Percentiles rank a stretch among this genome's conserved stretches.
phyloP scores from a whole-genome alignment of 2,113 vertebrate genomes.

The Apodemus speciosus region DNA sequence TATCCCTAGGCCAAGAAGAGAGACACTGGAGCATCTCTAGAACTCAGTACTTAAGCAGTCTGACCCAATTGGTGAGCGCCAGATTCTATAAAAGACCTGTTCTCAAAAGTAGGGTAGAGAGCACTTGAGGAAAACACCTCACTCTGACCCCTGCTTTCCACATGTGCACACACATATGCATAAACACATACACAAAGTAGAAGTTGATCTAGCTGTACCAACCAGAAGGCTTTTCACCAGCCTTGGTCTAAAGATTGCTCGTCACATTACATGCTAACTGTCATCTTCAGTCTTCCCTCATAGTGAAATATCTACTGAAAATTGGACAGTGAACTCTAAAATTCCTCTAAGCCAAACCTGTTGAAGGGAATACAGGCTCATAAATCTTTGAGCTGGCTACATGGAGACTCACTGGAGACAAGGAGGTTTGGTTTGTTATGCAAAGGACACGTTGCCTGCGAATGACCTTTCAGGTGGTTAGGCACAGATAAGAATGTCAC shows the following conservation, averaged over 20 bases:
- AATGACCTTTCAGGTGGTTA: neutral
- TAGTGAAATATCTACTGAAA: neutral
- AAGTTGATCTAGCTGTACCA: neutral
- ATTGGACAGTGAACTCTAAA: neutral
- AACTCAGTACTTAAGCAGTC: too few species aligned
- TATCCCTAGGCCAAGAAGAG: neutral
- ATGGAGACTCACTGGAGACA: neutral
- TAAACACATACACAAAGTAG: neutral
- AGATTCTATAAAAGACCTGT: neutral
- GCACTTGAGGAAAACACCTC: neutral
- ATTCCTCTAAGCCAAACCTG: neutral
- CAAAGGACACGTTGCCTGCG: neutral
- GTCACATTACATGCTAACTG: neutral
- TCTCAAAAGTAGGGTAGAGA: neutral
- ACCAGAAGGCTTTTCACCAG: neutral
- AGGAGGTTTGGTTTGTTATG: slow-evolving; percentile 34
- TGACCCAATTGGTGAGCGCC: neutral
- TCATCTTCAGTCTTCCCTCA: neutral
- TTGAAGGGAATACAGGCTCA: neutral
- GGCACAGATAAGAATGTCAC: neutral
- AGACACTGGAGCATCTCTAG: neutral
- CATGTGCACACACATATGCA: neutral
- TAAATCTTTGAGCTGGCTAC: slow-evolving; percentile 39
- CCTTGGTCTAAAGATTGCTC: neutral
- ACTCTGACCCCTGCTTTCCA: too few species aligned